phyloP scores from a whole-genome alignment of 2,797 vertebrate genomes.

The Pseudocheirus occidentalis region DNA sequence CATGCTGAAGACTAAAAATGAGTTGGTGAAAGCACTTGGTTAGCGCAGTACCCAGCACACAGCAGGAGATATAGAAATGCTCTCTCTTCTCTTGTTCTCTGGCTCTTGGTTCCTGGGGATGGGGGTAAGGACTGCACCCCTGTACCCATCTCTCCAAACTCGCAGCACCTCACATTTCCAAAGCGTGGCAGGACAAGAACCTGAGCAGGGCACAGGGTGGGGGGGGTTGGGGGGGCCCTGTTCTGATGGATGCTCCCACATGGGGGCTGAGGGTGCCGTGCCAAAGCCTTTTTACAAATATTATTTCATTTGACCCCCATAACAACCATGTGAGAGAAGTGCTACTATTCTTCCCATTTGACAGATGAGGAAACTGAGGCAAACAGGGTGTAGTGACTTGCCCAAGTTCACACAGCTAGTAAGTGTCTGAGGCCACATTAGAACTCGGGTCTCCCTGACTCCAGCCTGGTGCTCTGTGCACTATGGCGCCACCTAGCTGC shows the following conservation, averaged over 20 bases:
- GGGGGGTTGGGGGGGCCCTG: not conserved
- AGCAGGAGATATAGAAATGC: not conserved
- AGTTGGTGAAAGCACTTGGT: not conserved
- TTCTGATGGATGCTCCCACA: not conserved
- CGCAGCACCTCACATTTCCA: too few species aligned
- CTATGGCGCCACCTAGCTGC: too few species aligned
- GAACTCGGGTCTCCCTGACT: not conserved
- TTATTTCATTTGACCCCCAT: not conserved
- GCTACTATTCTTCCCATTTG: not conserved
- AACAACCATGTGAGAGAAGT: not conserved
- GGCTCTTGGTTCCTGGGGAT: not conserved
- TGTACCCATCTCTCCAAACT: not conserved
- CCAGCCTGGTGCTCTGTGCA: too few species aligned
- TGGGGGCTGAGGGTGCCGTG: not conserved
- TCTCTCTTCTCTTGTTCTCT: not conserved
- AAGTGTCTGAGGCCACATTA: not conserved
- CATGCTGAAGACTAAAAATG: constrained; percentile 93
- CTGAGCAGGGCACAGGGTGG: not conserved
- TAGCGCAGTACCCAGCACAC: fast-evolving
- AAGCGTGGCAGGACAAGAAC: not conserved
- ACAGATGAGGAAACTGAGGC: not conserved
- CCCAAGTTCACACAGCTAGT: not conserved
- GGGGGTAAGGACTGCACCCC: not conserved
- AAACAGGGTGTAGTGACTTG: not conserved
- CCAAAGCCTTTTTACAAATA: not conserved